These are phyloP conservation scores for Bhutanitis thaidina DNA, from an alignment of 2,888 invertebrate genomes.

Conservation along the genomic window DNA sequence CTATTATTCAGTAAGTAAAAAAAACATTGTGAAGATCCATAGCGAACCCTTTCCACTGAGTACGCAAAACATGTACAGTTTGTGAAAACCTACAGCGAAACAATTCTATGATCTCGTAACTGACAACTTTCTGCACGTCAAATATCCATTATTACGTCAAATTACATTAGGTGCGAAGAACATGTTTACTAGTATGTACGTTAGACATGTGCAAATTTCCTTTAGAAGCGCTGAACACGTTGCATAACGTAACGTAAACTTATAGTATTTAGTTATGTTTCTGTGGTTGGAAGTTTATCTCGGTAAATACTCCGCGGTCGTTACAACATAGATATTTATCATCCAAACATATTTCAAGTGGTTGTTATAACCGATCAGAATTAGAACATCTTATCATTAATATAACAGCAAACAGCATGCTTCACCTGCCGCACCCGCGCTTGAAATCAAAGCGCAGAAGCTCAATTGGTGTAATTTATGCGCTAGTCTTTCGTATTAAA, in stretches of 20 bases:
- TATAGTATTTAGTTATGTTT: too few species aligned
- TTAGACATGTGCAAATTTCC: not conserved
- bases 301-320: not conserved
- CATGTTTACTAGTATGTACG: not conserved
- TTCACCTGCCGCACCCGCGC: conserved; percentile 6
- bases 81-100: too few species aligned
- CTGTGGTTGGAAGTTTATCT: not conserved
- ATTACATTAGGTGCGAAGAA: not conserved
- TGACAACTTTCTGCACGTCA: not conserved
- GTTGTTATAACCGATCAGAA: conserved; percentile 1
- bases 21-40: too few species aligned
- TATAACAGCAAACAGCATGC: not conserved
- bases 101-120: not conserved
- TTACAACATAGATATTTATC: conserved; percentile 6
- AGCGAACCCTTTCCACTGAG: too few species aligned
- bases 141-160: not conserved
- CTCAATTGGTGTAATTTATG: conserved; percentile 14
- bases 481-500: not conserved
- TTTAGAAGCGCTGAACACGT: not conserved
- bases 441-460: conserved; percentile 7
- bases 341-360: conserved; percentile 12
- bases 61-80: too few species aligned
- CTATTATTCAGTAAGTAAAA: too few species aligned
- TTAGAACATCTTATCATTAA: conserved; percentile 11
- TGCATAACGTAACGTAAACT: not conserved